Evolutionary conservation across 2,113 vertebrate species (phyloP), one percentile per base, ranked within the genome.

Genomic region (Brachypteracias leptosomus): DNA sequence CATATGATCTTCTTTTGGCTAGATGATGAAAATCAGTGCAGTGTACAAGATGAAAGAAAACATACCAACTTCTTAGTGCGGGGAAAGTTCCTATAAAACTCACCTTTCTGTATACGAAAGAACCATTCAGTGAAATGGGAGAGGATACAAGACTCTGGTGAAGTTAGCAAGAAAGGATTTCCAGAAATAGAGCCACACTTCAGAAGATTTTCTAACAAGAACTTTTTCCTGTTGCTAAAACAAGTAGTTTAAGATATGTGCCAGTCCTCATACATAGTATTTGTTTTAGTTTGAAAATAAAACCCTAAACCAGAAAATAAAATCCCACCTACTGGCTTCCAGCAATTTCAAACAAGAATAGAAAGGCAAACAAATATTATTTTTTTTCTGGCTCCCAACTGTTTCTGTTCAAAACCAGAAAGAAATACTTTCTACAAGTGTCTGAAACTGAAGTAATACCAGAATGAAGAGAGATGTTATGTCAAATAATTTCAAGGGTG

Each of bases 291-390:
- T 94, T 92, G 91, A 76, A 91, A 92, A 95, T 65, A 90, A 89
- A 89, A 82, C 44, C 68, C 57, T 71, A 49, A 87, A 83, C 40
- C 44, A 89, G 51, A 94, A 90, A 88, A 93, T 68, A 91, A 80
- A 89, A 85, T 10, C 22, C 79, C 42, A 80, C 76, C 83, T 84
- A 84, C 86, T 82, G 49, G 51, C 79, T 96, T 93, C 91, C 90
- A 96, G 88, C 59, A 90, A 92, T 94, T 95, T 81, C 70, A 93
- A 96, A 87, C 26, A 95, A 95, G 95, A 93, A 94, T 95, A 96
- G 94, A 84, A 89, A 47, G 29, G 35, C 62, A 95, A 95, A 97
- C 67, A 93, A 90, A 93, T 28, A 54, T 25, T 12, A 14, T 46
- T 57, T 46, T 57, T 92, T 90, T 86, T 90, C 84, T 94, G 93